Percentiles rank a stretch among this genome's conserved stretches.
phyloP scores from a whole-genome alignment of 2,113 vertebrate species.

The Suricata suricatta region DNA sequence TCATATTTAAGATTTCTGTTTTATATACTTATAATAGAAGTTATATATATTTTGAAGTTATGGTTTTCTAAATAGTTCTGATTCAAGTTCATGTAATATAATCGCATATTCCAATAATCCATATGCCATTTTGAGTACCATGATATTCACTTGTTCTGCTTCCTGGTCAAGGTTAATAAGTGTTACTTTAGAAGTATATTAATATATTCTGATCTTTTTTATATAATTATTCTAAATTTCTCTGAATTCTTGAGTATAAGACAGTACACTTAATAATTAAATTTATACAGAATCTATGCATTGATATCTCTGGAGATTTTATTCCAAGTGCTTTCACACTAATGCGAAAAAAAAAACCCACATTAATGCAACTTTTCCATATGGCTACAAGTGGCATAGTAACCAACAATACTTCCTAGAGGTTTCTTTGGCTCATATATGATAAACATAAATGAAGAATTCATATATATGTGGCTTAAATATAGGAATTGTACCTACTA shows the following conservation, averaged over 20 bases:
- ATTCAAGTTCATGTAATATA: background rate
- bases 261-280: background rate
- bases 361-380: background rate
- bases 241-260: background rate
- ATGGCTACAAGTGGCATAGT: background rate
- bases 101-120: background rate
- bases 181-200: background rate
- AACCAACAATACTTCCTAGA: constrained; percentile 66
- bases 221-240: background rate
- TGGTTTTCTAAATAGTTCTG: background rate
- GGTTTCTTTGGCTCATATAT: constrained; percentile 70
- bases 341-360: background rate
- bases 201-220: background rate
- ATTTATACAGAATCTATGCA: background rate
- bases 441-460: constrained; percentile 77
- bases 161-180: background rate
- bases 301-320: background rate
- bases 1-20: background rate
- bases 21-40: background rate
- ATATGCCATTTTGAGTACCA: background rate
- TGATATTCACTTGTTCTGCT: background rate
- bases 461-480: constrained; percentile 77
- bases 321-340: background rate
- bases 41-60: background rate
- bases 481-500: constrained; percentile 71